Conservation (phyloP, 2,797 vertebrate genomes). For the Masticophis lateralis region DNA sequence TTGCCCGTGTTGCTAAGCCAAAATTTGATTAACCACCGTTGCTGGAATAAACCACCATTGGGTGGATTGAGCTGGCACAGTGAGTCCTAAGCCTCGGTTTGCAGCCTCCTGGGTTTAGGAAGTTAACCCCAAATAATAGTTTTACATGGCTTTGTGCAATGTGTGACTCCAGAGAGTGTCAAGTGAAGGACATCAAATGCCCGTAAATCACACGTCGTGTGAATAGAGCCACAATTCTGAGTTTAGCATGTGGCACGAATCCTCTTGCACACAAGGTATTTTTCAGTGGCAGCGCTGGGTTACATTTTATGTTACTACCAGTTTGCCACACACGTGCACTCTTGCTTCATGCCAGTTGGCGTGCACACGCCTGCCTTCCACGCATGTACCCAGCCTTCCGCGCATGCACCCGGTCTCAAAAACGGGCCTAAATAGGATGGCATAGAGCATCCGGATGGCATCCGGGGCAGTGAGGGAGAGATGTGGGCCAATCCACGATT, state of each 20-base stretch:
- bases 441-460: too few species aligned
- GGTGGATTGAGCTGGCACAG: not conserved
- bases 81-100: not conserved
- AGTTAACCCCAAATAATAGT: not conserved
- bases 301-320: too few species aligned
- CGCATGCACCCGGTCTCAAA: too few species aligned
- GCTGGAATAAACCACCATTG: not conserved
- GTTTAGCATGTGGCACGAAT: not conserved
- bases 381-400: too few species aligned
- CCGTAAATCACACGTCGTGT: not conserved
- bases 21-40: not conserved
- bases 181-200: not conserved
- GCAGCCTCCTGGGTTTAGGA: not conserved
- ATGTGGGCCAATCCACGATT: too few species aligned
- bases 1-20: not conserved
- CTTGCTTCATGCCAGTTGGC: too few species aligned
- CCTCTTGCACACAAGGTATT: not conserved
- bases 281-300: not conserved
- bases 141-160: not conserved
- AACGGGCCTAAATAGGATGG: too few species aligned
- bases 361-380: too few species aligned
- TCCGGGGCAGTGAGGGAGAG: too few species aligned
- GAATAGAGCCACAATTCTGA: not conserved
- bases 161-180: not conserved
- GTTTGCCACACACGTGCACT: too few species aligned